Evolutionary conservation across 2,797 vertebrate species (phyloP), one percentile per base, ranked within the genome.

Genomic region (Acanthopagrus latus): DNA sequence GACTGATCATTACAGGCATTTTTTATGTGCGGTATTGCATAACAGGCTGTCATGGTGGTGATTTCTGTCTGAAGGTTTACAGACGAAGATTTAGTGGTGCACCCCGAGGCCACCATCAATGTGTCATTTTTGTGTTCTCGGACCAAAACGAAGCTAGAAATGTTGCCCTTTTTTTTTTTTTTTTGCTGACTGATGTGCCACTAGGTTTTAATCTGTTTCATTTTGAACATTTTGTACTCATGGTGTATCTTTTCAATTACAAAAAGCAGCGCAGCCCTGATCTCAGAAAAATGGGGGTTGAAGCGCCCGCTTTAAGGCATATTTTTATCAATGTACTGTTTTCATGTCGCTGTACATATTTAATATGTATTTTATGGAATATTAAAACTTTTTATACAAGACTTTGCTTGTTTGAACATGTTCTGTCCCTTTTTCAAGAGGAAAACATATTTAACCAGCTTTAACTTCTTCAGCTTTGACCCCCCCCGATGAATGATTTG

Each of bases 381-480:
- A 95, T 92, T 94, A 95, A 94, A 95, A 83, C 51, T 71, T 94
- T 95, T 95, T 94, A 93, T 94, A 95, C 76, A 78, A 50, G 54
- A 68, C 51, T 52, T 67, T 63, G 46, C 33, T 41, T 74, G 10
- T 67, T 12, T 52, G 0, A 16, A 8, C 5, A 0, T 27, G 62
- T 50, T 75, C 17, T 56, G 8, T 64, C 20, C 74, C 18, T 46
- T 80, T 46, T 80, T 59, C 12, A 55, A 55, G 7, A 44, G 46
- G 18, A 17, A 59, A n/a, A 64, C 67, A 88, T 70, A 38, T 73
- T 71, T 59, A 52, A 47, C 23, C 56, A 38, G 48, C 57, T 67
- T 65, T 0, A 57, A 56, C 76, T 66, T 48, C 9, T 71, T 68
- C 56, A 46, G 23, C 59, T 77, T 64, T 63, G 33, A 76, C 33